phyloP scores from a whole-genome alignment of 2,797 vertebrate genomes.

The Sphenopsis melanotis region DNA sequence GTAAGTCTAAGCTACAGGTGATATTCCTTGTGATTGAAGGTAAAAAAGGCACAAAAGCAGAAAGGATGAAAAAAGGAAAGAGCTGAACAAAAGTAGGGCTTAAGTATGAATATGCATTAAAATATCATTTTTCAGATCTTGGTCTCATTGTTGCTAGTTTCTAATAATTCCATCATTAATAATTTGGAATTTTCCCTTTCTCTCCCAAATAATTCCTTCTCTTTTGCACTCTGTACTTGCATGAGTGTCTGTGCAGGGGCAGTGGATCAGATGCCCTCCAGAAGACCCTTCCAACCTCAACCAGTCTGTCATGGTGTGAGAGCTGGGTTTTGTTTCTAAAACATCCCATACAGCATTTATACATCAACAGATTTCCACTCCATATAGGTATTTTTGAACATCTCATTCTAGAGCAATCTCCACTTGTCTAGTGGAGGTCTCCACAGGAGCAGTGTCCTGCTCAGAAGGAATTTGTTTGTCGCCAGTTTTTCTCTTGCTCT shows the following conservation, averaged over 20 bases:
- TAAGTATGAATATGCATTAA: neutral
- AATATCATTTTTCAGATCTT: neutral
- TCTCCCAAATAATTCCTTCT: neutral
- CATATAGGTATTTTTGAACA: neutral
- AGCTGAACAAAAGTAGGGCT: neutral
- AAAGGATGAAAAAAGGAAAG: neutral
- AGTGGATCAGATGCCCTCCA: neutral
- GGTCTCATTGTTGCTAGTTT: neutral
- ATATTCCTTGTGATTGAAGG: neutral
- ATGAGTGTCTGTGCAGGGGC: too few relatives aligned
- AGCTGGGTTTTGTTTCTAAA: neutral
- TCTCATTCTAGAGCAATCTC: neutral
- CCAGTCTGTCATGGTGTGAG: neutral
- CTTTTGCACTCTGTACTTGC: neutral
- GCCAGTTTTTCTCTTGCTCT: accelerated
- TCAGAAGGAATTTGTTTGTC: neutral
- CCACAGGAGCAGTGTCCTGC: neutral
- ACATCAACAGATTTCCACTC: neutral
- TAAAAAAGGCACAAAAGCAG: neutral
- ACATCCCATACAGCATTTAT: neutral
- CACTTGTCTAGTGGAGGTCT: neutral
- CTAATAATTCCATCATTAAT: neutral
- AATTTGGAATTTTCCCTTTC: neutral
- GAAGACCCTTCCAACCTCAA: neutral
- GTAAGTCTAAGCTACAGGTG: neutral